A percentile compares a stretch with the other conserved stretches of the same genome.
Evolutionary conservation across 1,140 invertebrate species (phyloP).

Genomic region (Hestina assimilis): DNA sequence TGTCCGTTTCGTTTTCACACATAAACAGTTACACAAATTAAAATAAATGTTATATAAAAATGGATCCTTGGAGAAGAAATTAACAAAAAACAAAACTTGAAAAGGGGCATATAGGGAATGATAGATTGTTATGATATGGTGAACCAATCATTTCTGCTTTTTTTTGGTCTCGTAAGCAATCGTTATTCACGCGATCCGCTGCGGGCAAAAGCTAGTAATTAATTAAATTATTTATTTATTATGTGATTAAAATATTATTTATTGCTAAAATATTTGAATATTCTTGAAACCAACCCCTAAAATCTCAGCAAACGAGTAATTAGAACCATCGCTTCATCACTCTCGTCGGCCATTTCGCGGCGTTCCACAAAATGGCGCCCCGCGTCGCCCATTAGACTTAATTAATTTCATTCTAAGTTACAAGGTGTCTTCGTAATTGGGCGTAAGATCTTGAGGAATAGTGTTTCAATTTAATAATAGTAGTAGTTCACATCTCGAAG

Average conservation of each 20-base stretch:
- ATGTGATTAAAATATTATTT: no score
- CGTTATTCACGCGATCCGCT: no score
- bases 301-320: conserved; percentile 2
- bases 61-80: no score
- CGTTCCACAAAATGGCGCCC: conserved; percentile 25
- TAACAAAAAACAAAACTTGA: no score
- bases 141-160: no score
- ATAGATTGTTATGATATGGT: no score
- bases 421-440: not conserved
- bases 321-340: not conserved
- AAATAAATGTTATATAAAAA: not conserved
- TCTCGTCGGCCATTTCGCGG: conserved; percentile 25
- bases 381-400: not conserved
- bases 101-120: no score
- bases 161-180: no score
- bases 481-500: no score
- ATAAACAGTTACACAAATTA: not conserved
- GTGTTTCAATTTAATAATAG: not conserved
- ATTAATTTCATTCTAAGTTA: conserved; percentile 21
- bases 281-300: not conserved
- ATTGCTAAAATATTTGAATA: not conserved
- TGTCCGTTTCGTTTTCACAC: no score
- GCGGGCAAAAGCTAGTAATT: not conserved
- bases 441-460: not conserved
- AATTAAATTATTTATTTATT: no score